phyloP scores from a whole-genome alignment of 2,797 vertebrate genomes.

The Sebastes vulpes region DNA sequence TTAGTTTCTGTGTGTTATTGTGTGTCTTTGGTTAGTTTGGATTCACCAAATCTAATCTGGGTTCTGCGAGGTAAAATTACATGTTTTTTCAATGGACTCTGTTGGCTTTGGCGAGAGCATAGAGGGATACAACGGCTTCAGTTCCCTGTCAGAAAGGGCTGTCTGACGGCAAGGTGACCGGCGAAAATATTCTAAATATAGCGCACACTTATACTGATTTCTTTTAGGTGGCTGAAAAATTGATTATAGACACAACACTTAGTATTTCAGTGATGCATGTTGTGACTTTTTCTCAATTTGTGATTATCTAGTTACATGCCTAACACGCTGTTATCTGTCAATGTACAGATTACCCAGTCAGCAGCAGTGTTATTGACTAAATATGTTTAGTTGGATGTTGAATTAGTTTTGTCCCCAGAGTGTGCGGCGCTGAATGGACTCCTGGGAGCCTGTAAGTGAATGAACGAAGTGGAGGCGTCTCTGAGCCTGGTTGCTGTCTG shows the following conservation, averaged over 20 bases:
- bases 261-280: background rate
- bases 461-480: constrained; percentile 40
- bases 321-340: background rate
- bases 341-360: background rate
- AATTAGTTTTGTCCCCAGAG: constrained; percentile 9
- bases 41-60: too few species aligned
- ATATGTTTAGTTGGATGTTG: constrained; percentile 20
- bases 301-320: background rate
- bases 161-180: too few species aligned
- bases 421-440: constrained; percentile 19
- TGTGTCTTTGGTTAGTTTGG: too few species aligned
- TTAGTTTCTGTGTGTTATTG: too few species aligned
- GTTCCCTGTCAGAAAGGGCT: too few species aligned
- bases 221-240: background rate
- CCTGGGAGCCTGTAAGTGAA: constrained; percentile 36
- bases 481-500: constrained; percentile 36
- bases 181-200: too few species aligned
- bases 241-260: background rate
- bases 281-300: background rate
- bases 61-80: background rate
- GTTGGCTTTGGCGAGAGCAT: too few species aligned
- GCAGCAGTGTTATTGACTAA: background rate
- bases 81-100: too few species aligned
- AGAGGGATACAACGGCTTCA: too few species aligned
- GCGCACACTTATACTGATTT: too few species aligned